Evolutionary conservation across 1,140 invertebrate species (phyloP), one percentile per base, ranked within the genome.

Genomic region (Aphidius gifuensis): DNA sequence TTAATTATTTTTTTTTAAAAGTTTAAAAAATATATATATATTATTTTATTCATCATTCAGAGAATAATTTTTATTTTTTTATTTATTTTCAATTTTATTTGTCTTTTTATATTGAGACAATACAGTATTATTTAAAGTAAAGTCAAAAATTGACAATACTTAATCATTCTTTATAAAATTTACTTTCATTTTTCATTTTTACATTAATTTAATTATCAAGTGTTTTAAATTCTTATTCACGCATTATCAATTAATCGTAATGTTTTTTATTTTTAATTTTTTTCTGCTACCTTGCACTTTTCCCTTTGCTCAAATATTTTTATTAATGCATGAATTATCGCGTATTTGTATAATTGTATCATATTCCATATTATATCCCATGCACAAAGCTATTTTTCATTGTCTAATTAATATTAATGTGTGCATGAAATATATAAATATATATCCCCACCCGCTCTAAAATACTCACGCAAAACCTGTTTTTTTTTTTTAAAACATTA

Each of bases 321-420:
- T 68, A 66, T 63, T 49, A 60, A 69, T 73, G 71, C 72, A 75
- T 75, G 71, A 57, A 66, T 69, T 63, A 47, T 43, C 48, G 16
- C 11, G 64, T 68, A 70, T 66, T 65, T 71, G 2, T 32, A 32
- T 32, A 32, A 32, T 32, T 32, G 4, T 4, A 62, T 70, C 70
- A 72, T 65, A 65, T 77, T 76, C 75, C 72, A 73, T 76, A 16
- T 16, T 16, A 73, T 39, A 49, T 9, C 53, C 58, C 68, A 64
- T 70, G 70, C 47, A 40, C 46, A 43, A 55, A 53, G 43, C 66
- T 66, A 65, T 69, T 64, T 69, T 71, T 64, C 74, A 78, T 67
- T 73, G 53, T 71, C 75, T 81, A 80, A 81, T 81, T 74, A 74
- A 76, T 80, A 79, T 80, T 80, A 83, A 82, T 75, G 74, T 32